These are phyloP conservation scores for Drosophila longiperda DNA, from an alignment of 2,888 invertebrate genomes.

Conservation along the genomic window DNA sequence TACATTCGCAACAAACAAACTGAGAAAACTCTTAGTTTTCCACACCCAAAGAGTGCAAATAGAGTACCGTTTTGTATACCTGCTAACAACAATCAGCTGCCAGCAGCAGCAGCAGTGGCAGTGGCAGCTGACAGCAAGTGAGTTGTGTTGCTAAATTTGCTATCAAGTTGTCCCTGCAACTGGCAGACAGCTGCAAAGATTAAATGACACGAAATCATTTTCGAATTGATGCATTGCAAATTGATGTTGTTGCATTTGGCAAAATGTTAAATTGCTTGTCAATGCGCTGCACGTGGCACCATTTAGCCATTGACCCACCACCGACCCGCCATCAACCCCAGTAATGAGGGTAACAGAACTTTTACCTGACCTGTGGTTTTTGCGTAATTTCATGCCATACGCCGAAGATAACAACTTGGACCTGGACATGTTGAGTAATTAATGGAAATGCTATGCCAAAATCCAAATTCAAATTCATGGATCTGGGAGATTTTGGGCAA, in stretches of 20 bases:
- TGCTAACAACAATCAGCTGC: neutral
- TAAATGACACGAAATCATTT: conserved; percentile 60
- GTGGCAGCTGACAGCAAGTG: conserved; percentile 21
- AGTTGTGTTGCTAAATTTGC: conserved; percentile 56
- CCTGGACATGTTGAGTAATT: conserved; percentile 28
- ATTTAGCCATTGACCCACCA: conserved; percentile 60
- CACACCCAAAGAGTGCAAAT: neutral
- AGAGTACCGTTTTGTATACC: conserved; percentile 4
- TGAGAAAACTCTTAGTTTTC: conserved; percentile 4
- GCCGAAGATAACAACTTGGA: conserved; percentile 15
- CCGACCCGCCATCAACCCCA: neutral
- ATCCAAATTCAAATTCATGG: conserved; percentile 80
- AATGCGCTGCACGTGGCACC: conserved; percentile 70
- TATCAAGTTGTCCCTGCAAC: conserved; percentile 71
- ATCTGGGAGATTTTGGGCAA: conserved; percentile 35
- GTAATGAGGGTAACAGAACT: conserved; percentile 47
- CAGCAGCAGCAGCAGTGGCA: neutral
- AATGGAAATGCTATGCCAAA: conserved; percentile 71
- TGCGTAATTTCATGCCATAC: conserved; percentile 37
- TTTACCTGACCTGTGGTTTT: conserved; percentile 17
- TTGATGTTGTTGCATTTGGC: conserved; percentile 68
- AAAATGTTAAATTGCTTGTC: conserved; percentile 73
- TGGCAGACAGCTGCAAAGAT: conserved; percentile 66
- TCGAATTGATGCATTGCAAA: conserved; percentile 73
- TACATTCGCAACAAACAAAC: conserved; percentile 6